Percentiles rank a stretch among this genome's conserved stretches.
Evolutionary conservation across 2,113 vertebrate genomes (phyloP).

Genomic region (Sterrhoptilus dennistouni): DNA sequence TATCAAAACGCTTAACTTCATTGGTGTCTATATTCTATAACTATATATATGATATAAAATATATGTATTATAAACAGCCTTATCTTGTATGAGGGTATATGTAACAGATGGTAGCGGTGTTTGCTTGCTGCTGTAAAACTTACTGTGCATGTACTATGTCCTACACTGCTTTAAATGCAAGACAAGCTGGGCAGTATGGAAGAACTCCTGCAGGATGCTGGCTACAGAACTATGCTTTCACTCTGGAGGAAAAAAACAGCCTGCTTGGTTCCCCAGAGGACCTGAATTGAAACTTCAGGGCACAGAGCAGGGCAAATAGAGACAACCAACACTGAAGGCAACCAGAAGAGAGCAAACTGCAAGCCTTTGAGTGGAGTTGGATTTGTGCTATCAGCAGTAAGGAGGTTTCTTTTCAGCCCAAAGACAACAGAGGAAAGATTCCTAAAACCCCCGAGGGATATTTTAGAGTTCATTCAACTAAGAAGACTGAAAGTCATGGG

Average conservation of each 20-base stretch:
- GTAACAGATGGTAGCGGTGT: neutral
- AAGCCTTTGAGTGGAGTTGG: neutral
- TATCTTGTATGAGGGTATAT: neutral
- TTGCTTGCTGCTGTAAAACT: neutral
- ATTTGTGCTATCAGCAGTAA: neutral
- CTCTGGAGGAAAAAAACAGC: neutral
- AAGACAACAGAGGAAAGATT: neutral
- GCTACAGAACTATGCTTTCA: neutral
- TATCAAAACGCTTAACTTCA: neutral
- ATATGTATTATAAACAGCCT: neutral
- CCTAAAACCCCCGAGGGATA: neutral
- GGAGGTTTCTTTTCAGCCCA: neutral
- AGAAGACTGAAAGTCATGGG: neutral
- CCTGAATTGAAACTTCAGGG: neutral
- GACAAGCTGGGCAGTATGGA: neutral
- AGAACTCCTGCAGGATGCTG: neutral
- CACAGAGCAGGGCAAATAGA: neutral
- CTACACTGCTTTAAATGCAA: neutral
- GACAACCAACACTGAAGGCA: neutral
- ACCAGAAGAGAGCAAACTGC: neutral
- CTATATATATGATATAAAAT: neutral
- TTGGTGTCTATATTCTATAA: neutral
- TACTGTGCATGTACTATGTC: neutral
- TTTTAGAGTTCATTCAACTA: neutral
- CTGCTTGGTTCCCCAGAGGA: neutral